Evolutionary conservation across 2,888 invertebrate genomes (phyloP), one percentile per base, ranked within the genome.

Genomic region (Lepetodrilus schrolli): DNA sequence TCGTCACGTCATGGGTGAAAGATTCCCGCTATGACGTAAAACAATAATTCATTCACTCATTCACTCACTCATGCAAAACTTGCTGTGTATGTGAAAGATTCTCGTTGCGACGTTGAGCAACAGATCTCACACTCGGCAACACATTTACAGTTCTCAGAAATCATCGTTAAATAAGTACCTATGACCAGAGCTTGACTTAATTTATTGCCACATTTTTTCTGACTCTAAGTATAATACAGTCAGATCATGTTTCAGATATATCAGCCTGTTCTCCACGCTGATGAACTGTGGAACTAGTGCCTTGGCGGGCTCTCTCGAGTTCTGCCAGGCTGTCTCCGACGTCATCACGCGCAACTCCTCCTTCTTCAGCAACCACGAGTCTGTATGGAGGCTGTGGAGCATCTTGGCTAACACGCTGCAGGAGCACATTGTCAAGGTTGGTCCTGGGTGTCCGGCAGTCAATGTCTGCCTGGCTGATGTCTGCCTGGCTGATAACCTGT

Each of bases 331-430:
- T 8, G 80, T 86, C 0, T 70, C 87, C 21, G 83, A 85, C 68
- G 65, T 87, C 8, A 68, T 89, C 43, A 82, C 82, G n/a, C 51
- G 77, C 23, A 83, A 83, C 37, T 81, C 78, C 1, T 30, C 75
- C 34, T 78, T 77, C 65, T 66, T 86, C 0, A 79, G 83, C 26
- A 78, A 78, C 47, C 37, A 75, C 4, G 87, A 89, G 48, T 66
- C 75, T 7, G 30, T 87, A 13, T 86, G 86, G 84, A 77, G 84
- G 38, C 71, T 88, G 66, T 89, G 89, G 89, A 86, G 82, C 72
- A 72, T 79, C 4, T 58, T 87, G 13, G 83, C 83, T 8, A 74
- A 81, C 49, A 82, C 82, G 0, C 78, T 88, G 4, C 76, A 78
- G 26, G 82, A 86, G 7, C 81, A 84, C 70, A 82, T 89, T 13